Conservation (phyloP, 2,113 vertebrate species). For the Ploceus nigricollis region DNA sequence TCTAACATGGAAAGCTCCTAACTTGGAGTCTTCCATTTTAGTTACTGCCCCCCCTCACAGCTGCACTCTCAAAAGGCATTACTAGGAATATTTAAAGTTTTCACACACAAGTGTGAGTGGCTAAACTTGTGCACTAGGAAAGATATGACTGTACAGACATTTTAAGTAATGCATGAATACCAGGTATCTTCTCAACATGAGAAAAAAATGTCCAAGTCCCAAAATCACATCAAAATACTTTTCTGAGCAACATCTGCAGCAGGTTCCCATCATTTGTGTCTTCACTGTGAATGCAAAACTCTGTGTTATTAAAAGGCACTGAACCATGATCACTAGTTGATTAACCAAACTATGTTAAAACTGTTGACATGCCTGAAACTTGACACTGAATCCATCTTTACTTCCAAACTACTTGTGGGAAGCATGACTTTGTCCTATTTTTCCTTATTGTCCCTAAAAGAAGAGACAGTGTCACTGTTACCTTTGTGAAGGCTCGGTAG, state of each 20-base stretch:
- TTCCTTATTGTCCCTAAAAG: neutral
- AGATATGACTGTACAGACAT: neutral
- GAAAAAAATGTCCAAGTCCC: neutral
- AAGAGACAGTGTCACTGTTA: conserved; percentile 49
- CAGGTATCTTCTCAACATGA: neutral
- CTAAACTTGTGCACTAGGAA: neutral
- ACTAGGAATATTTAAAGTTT: neutral
- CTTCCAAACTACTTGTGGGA: neutral
- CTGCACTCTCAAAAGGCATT: neutral
- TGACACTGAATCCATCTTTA: conserved; percentile 1
- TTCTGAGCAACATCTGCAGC: neutral
- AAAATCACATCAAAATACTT: neutral
- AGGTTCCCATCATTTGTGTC: neutral
- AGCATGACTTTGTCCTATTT: neutral
- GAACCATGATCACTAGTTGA: neutral
- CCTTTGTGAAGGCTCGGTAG: conserved; percentile 97
- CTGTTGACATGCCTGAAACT: neutral
- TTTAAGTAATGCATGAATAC: neutral
- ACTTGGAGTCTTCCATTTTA: neutral
- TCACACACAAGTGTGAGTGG: neutral
- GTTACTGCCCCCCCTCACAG: neutral
- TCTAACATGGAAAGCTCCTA: neutral
- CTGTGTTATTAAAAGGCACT: neutral
- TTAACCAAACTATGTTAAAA: neutral
- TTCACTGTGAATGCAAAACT: neutral